Conservation (phyloP, 92 coral and sea anemone species). For the Epizoanthus illoricatus region DNA sequence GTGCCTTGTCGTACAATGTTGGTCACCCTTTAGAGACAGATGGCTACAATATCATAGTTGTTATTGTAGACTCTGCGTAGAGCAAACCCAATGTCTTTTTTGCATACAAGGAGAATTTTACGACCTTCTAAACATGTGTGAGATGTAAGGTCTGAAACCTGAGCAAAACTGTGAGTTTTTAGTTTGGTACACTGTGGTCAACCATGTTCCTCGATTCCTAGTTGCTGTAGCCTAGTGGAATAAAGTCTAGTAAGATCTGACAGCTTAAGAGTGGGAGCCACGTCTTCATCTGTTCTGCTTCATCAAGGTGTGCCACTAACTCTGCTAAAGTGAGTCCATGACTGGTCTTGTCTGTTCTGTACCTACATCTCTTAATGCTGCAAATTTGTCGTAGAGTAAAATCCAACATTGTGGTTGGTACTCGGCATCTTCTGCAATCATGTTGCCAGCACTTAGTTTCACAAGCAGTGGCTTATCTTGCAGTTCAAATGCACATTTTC, state of each 20-base stretch:
- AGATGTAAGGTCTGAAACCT: conserved; percentile 32
- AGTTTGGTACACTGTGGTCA: conserved; percentile 44
- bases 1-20: too few species aligned
- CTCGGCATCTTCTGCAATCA: background rate
- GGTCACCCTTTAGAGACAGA: too few species aligned
- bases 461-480: background rate
- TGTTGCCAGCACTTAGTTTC: conserved; percentile 7
- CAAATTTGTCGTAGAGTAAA: background rate
- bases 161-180: conserved; percentile 24
- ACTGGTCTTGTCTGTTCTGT: background rate
- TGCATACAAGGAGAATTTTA: conserved; percentile 35
- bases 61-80: too few species aligned
- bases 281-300: conserved; percentile 8
- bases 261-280: conserved; percentile 19
- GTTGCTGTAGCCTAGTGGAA: conserved; percentile 44
- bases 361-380: background rate
- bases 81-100: background rate
- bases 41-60: too few species aligned
- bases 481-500: background rate
- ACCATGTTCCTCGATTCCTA: conserved; percentile 41
- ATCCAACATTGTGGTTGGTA: background rate
- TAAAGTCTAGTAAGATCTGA: conserved; percentile 37
- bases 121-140: conserved; percentile 22
- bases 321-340: conserved; percentile 27
- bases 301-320: conserved; percentile 31